Percentiles rank a stretch among this genome's conserved stretches.
These are phyloP conservation scores for Noctua comes DNA, from an alignment of 2,888 invertebrate genomes.

Conservation along the genomic window DNA sequence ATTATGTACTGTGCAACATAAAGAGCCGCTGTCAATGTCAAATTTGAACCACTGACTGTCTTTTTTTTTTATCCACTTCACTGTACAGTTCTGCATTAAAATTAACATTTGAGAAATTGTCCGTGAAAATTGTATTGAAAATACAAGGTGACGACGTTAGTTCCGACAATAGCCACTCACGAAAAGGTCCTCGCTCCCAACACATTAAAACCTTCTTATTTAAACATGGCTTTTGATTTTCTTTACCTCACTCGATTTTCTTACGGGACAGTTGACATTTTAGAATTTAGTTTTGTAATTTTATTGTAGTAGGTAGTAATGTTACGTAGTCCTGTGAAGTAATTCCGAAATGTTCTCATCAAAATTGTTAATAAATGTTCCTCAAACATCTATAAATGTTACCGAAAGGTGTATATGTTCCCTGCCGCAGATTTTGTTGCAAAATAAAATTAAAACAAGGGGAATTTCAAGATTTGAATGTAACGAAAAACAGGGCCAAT, in stretches of 20 bases:
- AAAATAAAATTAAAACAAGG: constrained; percentile 19
- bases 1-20: no score
- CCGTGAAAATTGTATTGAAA: no score
- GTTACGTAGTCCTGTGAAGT: constrained; percentile 1
- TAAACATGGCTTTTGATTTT: not conserved
- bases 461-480: constrained; percentile 5
- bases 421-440: constrained; percentile 22
- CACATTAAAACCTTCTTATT: constrained; percentile 27
- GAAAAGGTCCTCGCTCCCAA: not conserved
- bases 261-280: constrained; percentile 7
- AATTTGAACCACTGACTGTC: no score
- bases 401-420: constrained; percentile 16
- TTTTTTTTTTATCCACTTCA: no score
- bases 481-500: not conserved
- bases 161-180: not conserved
- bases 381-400: constrained; percentile 25
- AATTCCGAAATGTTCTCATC: constrained; percentile 51
- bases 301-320: no score
- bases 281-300: not conserved
- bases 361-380: constrained; percentile 48
- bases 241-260: not conserved
- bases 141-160: not conserved
- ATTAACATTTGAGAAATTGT: not conserved
- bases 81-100: not conserved
- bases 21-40: no score